phyloP scores from a whole-genome alignment of 2,888 invertebrate species.

The Limnephilus rhombicus region DNA sequence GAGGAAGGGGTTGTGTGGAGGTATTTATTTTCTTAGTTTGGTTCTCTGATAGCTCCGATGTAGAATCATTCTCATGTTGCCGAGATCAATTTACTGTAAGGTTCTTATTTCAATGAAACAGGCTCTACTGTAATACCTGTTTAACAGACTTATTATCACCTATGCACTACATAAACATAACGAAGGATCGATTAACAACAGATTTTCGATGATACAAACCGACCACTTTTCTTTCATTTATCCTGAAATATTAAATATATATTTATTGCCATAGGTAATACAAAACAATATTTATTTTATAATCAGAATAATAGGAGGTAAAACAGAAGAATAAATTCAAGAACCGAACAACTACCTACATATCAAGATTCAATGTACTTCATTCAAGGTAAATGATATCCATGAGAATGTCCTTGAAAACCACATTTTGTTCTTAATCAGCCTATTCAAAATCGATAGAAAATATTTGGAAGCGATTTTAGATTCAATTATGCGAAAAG shows the following conservation, averaged over 20 bases:
- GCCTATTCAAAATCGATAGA: background rate
- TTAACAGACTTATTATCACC: too few relatives aligned
- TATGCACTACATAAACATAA: background rate
- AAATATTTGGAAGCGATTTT: background rate
- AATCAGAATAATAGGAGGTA: too few relatives aligned
- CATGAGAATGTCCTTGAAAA: background rate
- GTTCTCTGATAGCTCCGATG: background rate
- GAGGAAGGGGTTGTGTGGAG: background rate
- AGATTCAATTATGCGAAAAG: background rate
- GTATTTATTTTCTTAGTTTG: background rate
- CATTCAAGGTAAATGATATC: background rate
- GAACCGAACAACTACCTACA: background rate
- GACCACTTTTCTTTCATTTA: too few relatives aligned
- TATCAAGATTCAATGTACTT: background rate
- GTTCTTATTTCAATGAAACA: too few relatives aligned
- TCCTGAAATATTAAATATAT: too few relatives aligned
- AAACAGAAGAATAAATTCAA: too few relatives aligned
- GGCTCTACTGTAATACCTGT: too few relatives aligned
- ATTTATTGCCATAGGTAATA: too few relatives aligned
- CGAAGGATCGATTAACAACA: background rate
- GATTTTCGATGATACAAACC: too few relatives aligned
- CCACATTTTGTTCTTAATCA: background rate
- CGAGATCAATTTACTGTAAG: background rate
- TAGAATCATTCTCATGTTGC: background rate
- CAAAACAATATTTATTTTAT: too few relatives aligned